Evolutionary conservation across 2,113 vertebrate species (phyloP).

Genomic region (Anthoscopus minutus): DNA sequence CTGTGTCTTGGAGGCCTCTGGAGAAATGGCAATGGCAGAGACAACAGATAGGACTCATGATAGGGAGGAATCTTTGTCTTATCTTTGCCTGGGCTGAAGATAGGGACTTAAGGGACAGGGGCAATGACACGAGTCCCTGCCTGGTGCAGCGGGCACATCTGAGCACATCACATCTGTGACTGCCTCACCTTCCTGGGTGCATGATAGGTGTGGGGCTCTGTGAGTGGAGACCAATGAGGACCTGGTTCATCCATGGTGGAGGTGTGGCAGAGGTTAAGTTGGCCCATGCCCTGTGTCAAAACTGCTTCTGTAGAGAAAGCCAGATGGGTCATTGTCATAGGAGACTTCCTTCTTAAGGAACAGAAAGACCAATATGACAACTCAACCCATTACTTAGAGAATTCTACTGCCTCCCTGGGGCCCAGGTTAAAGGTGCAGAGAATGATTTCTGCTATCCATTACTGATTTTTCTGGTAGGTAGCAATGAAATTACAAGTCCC

Average conservation of each 20-base stretch:
- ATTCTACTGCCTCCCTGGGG: not conserved
- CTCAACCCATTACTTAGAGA: not conserved
- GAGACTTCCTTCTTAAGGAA: not conserved
- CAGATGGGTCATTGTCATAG: not conserved
- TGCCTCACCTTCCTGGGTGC: not conserved
- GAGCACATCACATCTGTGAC: not conserved
- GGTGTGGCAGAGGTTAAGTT: not conserved
- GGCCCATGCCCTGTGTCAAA: not conserved
- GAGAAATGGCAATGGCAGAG: not conserved
- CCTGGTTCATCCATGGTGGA: too few species aligned
- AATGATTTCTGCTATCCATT: not conserved
- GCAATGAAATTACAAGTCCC: not conserved
- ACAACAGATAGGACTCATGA: not conserved
- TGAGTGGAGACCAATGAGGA: rapidly evolving
- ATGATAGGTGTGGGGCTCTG: not conserved
- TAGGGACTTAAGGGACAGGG: too few species aligned
- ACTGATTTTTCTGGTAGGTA: not conserved
- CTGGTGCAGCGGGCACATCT: not conserved
- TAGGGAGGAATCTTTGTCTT: not conserved
- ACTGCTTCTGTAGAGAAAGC: not conserved
- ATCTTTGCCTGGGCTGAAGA: not conserved
- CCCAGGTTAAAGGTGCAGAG: not conserved
- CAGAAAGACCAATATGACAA: not conserved
- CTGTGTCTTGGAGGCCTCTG: not conserved
- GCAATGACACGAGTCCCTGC: not conserved